Base-by-base conservation (phyloP, 2,797 vertebrate genomes). In the Microctenopoma steveboyesi region DNA sequence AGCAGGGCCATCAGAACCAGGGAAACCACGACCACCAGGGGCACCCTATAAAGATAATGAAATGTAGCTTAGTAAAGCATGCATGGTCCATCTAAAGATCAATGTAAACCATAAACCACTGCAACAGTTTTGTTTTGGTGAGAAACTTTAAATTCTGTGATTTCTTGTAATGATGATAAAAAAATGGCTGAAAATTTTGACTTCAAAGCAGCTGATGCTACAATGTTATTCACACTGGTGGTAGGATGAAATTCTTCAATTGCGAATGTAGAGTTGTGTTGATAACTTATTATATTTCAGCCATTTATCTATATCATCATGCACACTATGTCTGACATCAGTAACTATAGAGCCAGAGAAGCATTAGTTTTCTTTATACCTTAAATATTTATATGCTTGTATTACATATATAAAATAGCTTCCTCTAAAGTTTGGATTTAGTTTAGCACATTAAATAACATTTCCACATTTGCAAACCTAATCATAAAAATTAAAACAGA, bases 21-120 rank as follows among this genome's bases (percentile, higher is more conserved):
- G 97, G 95, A 98, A 98, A 79, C 97, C 97, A 49, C 97, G 97
- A 89, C 95, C 95, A 55, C 97, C 97, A 8, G 96, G 95, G 69
- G 85, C 93, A 27, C 98, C 98, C 98, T 99, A 76, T 0, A 63
- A 18, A 86, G 22, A 83, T 56, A 77, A 69, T 55, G 40, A 81
- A 67, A 69, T 14, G 78, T 5, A 76, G 45, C 43, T 56, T 47
- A 33, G 12, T 30, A 28, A 60, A 35, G 9, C 33, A 18, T 0
- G 42, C 4, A 10, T 12, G 7, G 30, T 33, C 5, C 5, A 46
- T 42, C 22, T 12, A 27, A 7, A 39, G 12, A 37, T 2, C 8
- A 3, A 9, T 4, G 14, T 39, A 7, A 3, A 40, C 14, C 42
- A 39, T 13, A 13, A 16, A 45, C 7, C 4, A 45, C 0, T 12